Evolutionary conservation across 2,797 vertebrate genomes (phyloP).

Genomic region (Pitangus sulphuratus): DNA sequence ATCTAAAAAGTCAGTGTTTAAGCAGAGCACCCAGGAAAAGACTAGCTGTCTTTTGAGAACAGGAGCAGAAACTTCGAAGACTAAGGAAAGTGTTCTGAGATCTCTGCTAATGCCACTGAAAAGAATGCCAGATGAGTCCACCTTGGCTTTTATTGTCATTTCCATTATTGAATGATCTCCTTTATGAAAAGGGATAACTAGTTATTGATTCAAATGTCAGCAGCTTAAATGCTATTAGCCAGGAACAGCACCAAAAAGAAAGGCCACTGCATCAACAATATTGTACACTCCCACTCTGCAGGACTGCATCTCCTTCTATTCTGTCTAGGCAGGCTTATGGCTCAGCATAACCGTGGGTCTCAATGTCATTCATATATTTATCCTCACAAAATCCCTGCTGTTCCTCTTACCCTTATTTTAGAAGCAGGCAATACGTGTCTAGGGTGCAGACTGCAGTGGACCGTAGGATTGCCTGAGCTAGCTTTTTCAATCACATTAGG

Average conservation of each 20-base stretch:
- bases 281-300: not conserved
- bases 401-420: not conserved
- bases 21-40: not conserved
- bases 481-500: not conserved
- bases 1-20: not conserved
- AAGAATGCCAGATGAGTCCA: not conserved
- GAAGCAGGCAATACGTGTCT: not conserved
- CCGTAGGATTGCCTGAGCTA: not conserved
- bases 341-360: not conserved
- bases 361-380: not conserved
- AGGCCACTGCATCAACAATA: not conserved
- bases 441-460: not conserved
- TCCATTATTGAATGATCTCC: constrained; percentile 33
- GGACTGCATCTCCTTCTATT: not conserved
- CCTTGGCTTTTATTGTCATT: constrained; percentile 31
- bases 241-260: not conserved
- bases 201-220: constrained; percentile 57
- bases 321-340: not conserved
- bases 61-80: not conserved
- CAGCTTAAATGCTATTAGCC: constrained; percentile 29
- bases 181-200: constrained; percentile 35
- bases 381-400: not conserved
- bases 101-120: not conserved
- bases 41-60: not conserved
- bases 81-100: not conserved